Evolutionary conservation across 2,113 vertebrate genomes (phyloP), one percentile per base, ranked within the genome.

Genomic region (Anoura caudifer): DNA sequence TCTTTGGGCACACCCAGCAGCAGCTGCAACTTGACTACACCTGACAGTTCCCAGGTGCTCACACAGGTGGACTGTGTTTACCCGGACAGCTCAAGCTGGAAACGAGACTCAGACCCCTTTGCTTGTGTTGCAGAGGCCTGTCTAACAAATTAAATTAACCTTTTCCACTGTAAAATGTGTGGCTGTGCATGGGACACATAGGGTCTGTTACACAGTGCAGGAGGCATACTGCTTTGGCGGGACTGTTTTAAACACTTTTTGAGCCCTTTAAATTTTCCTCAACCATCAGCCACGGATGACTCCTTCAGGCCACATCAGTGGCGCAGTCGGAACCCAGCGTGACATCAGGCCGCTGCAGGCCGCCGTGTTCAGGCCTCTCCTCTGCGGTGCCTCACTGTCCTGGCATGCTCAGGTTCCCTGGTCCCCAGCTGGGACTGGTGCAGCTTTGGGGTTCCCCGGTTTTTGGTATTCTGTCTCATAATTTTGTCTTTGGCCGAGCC

Each of bases 401-500:
- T n/a, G n/a, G 15, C n/a, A 26, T 36, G 13, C 56, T 59, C 52
- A 87, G 83, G 8, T 61, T 90, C 95, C 79, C 63, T 89, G 54
- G 90, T 45, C 15, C 70, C 90, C 61, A 54, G 89, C 54, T 83
- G 95, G 61, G 65, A 91, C 87, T n/a, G 90, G 91, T 56, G 0
- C 79, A 28, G 56, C 92, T 98, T 94, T 45, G 85, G 65, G 94
- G 54, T 75, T 14, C 24, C 20, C 10, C 61, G 52, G 76, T 22
- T 92, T 95, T 92, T 69, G 15, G 0, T 89, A 95, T 91, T 98
- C 83, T 56, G n/a, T 8, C 17, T 70, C 77, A 1, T 92, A 75
- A 14, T 96, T 83, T 93, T 26, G 88, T 93, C 95, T 96, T 47
- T 90, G 94, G 17, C 73, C 59, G 47, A 95, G 67, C 67, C 52